Base-by-base conservation (phyloP, 2,113 vertebrate species). In the Gambusia affinis region DNA sequence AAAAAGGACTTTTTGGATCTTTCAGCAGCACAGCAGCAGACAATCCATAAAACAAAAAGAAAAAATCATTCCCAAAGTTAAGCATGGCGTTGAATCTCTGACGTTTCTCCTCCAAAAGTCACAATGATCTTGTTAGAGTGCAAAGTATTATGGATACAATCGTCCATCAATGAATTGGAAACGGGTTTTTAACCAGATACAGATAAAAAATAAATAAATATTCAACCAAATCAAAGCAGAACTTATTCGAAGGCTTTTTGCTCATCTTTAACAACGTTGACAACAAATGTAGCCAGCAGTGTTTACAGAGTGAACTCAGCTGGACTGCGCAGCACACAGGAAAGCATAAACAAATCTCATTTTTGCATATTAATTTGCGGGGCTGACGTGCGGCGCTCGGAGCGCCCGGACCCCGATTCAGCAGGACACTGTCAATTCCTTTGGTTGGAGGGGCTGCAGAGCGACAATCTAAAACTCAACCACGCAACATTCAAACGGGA, bases 361-460 rank as follows among this genome's bases (percentile, higher is more conserved):
- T 78, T 37, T 89, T 89, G 85, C 83, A 88, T 91, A 91, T 79
- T 72, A 76, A 83, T 80, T 73, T 71, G 71, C 77, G 86, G 80
- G 78, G 82, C 81, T 79, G 80, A 86, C 82, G 68, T 65, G 85
- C 69, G 82, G 85, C 82, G 72, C 77, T 64, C 29, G 70, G 76
- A 85, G 73, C 72, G 79, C 75, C 81, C 70, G 72, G 30, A 81
- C 66, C 69, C 60, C 85, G 64, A 65, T 75, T 54, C 72, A 79
- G 70, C 74, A 83, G 68, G 33, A 72, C 63, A 78, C 66, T 76
- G 72, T 42, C 12, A 27, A 73, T 77, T 73, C 84, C 90, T 92
- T 92, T 92, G 90, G 92, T 92, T 89, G 78, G 78, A 84, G 81
- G 66, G 79, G 70, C 71, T n/a, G 87, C 75, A 83, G 83, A 89